Percentiles rank a stretch among this genome's conserved stretches.
These are phyloP conservation scores for Erebia palarica DNA, from an alignment of 2,888 invertebrate species.

Conservation along the genomic window DNA sequence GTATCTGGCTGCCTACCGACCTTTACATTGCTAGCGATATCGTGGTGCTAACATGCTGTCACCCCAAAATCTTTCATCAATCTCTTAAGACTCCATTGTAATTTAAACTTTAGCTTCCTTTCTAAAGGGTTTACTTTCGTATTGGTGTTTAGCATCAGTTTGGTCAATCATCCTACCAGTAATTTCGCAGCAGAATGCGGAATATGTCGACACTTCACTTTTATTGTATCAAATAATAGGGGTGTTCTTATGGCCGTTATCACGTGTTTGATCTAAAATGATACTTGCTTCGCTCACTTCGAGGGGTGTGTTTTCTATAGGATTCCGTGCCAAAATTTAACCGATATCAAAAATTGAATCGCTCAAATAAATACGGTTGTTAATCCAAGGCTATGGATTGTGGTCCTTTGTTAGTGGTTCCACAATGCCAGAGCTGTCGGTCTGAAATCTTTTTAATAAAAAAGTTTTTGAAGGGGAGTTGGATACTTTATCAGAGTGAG, in stretches of 20 bases:
- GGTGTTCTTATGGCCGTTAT: conserved; percentile 81
- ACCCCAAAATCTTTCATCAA: conserved; percentile 62
- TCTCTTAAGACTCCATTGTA: conserved; percentile 38
- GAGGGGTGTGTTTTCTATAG: conserved; percentile 59
- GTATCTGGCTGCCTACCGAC: conserved; percentile 76
- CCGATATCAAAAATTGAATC: conserved; percentile 52
- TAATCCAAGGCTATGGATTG: conserved; percentile 48
- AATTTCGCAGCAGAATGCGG: conserved; percentile 76
- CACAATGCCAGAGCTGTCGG: conserved; percentile 41
- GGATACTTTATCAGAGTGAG: background rate
- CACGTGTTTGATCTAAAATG: conserved; percentile 83
- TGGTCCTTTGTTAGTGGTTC: conserved; percentile 47
- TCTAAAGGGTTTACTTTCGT: conserved; percentile 43
- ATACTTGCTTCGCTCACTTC: conserved; percentile 69
- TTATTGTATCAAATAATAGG: conserved; percentile 83
- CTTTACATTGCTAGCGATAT: conserved; percentile 67
- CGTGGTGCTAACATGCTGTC: conserved; percentile 52
- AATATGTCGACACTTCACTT: conserved; percentile 82
- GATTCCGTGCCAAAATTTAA: conserved; percentile 52
- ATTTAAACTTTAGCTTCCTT: conserved; percentile 42
- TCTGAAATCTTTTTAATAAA: conserved; percentile 31
- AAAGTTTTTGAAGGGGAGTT: conserved; percentile 22
- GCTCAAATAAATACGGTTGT: conserved; percentile 49
- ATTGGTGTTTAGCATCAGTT: conserved; percentile 44
- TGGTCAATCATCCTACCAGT: conserved; percentile 54